These are phyloP conservation scores for Dolichoris vasculosae DNA, from an alignment of 1,140 invertebrate species.

Conservation along the genomic window DNA sequence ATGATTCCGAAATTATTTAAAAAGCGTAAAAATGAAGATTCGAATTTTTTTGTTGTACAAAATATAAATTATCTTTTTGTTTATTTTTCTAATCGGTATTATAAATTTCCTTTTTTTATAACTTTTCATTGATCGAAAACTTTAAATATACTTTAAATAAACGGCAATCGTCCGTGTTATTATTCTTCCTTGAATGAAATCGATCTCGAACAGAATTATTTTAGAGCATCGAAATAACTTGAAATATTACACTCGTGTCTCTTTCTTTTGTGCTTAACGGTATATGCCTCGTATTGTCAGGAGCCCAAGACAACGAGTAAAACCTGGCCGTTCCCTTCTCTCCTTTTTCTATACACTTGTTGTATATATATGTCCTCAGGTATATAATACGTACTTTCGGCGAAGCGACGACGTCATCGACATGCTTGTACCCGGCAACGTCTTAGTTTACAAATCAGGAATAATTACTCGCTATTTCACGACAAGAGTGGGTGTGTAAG, in stretches of 20 bases:
- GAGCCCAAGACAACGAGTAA: not conserved
- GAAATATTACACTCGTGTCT: not conserved
- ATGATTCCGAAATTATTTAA: not conserved
- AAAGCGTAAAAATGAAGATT: not conserved
- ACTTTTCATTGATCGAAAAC: too few relatives aligned
- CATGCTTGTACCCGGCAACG: not conserved
- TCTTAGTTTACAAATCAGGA: not conserved
- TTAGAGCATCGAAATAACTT: not conserved
- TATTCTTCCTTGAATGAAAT: not conserved
- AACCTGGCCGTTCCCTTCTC: not conserved
- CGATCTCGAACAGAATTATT: not conserved
- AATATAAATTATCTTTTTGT: not conserved
- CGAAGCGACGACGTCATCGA: not conserved
- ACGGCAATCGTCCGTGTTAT: not conserved
- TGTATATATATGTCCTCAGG: not conserved
- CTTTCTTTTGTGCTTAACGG: constrained; percentile 8
- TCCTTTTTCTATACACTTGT: not conserved
- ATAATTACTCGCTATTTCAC: too few relatives aligned
- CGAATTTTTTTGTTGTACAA: not conserved
- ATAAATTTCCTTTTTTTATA: too few relatives aligned
- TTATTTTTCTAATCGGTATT: not conserved
- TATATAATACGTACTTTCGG: not conserved
- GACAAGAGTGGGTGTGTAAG: too few relatives aligned
- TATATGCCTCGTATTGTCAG: not conserved
- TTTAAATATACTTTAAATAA: too few relatives aligned